Evolutionary conservation across 37 sponge, comb jelly and placozoan species (phyloP).

Genomic region (Mnemiopsis leidyi): DNA sequence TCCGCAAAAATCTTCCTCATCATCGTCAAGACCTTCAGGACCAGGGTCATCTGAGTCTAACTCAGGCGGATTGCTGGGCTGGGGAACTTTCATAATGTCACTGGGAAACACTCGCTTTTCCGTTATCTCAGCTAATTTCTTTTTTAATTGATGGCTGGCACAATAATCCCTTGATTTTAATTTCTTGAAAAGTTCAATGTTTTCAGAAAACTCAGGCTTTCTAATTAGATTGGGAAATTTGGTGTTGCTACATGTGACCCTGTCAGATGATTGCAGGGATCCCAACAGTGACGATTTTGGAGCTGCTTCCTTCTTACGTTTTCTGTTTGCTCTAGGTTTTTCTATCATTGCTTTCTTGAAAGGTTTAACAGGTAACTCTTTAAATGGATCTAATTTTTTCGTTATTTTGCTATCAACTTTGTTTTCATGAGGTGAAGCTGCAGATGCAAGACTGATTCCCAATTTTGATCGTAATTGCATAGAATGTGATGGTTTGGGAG

Average conservation of each 20-base stretch:
- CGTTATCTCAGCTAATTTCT: background rate
- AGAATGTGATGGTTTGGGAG: background rate
- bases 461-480: background rate
- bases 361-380: conserved; percentile 9
- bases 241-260: too few relatives aligned
- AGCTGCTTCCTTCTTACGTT: background rate
- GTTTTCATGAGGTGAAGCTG: background rate
- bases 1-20: background rate
- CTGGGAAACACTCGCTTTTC: background rate
- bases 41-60: conserved; percentile 2
- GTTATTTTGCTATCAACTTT: background rate
- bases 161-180: background rate
- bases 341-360: conserved; percentile 17
- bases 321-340: background rate
- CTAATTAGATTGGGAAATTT: background rate
- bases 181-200: conserved; percentile 37
- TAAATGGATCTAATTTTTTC: background rate
- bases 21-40: background rate
- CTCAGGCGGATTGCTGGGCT: background rate
- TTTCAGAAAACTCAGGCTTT: background rate
- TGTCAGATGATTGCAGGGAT: background rate
- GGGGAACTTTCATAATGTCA: conserved; percentile 9
- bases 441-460: background rate
- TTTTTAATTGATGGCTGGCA: background rate
- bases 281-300: background rate